Percentiles rank a stretch among this genome's conserved stretches.
phyloP scores from a whole-genome alignment of 2,797 vertebrate genomes.

The Hylomyscus alleni region DNA sequence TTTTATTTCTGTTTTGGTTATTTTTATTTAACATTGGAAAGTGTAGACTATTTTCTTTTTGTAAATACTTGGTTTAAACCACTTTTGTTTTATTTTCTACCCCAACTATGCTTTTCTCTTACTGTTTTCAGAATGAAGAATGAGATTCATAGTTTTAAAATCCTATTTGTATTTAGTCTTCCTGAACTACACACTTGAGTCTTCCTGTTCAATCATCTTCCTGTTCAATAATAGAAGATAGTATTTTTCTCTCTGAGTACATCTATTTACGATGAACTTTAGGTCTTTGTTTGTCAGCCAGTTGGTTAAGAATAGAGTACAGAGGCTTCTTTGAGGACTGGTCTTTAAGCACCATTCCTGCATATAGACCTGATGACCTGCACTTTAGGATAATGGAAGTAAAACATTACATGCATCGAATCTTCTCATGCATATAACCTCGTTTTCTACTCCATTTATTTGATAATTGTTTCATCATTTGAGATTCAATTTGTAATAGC shows the following conservation, averaged over 20 bases:
- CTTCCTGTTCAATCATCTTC: constrained; percentile 24
- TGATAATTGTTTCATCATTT: constrained; percentile 87
- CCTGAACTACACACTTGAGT: not conserved
- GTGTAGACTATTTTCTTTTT: not conserved
- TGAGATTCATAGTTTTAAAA: too few relatives aligned
- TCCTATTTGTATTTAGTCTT: too few relatives aligned
- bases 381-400: constrained; percentile 80
- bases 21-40: not conserved
- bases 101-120: not conserved
- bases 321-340: constrained; percentile 52
- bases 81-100: not conserved
- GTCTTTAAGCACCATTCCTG: constrained; percentile 79
- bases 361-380: constrained; percentile 78
- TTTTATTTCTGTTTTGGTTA: constrained; percentile 41
- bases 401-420: constrained; percentile 84
- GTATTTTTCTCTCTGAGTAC: not conserved
- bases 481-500: constrained; percentile 87
- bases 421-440: constrained; percentile 85
- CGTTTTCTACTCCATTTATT: constrained; percentile 86
- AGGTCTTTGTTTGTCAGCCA: constrained; percentile 41
- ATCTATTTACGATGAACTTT: constrained; percentile 50
- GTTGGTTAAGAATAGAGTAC: constrained; percentile 14
- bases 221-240: constrained; percentile 9
- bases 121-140: not conserved
- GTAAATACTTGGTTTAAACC: not conserved